These are phyloP conservation scores for Tapirus terrestris DNA, from an alignment of 2,113 vertebrate species.

Conservation along the genomic window DNA sequence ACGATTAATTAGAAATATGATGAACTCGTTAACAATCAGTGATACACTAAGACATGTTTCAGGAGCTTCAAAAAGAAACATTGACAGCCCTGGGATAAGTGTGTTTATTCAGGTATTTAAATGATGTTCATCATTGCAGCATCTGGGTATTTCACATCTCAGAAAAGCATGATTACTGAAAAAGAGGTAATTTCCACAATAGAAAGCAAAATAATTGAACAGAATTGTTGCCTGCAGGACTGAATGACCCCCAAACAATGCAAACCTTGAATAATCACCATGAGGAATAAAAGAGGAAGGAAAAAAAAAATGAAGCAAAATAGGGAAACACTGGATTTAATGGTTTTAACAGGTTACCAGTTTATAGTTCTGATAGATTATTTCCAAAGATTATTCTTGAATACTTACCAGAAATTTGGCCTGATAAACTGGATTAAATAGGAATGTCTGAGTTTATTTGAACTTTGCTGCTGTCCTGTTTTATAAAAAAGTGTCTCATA, in stretches of 20 bases:
- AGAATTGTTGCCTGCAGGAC: conserved; percentile 53
- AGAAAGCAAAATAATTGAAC: conserved; percentile 69
- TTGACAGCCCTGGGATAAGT: conserved; percentile 60
- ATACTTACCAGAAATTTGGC: background rate
- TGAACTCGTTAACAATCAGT: conserved; percentile 50
- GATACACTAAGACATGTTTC: conserved; percentile 34
- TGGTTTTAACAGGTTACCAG: background rate
- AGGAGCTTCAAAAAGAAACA: conserved; percentile 68
- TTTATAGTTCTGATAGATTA: background rate
- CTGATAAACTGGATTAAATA: background rate
- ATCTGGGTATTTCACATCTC: conserved; percentile 62
- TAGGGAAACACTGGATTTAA: background rate
- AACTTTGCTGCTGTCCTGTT: background rate
- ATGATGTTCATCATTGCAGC: conserved; percentile 53
- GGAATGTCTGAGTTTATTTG: background rate
- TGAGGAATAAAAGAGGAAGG: background rate
- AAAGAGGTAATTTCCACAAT: conserved; percentile 67
- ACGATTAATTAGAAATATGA: conserved; percentile 55
- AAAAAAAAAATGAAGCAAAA: background rate
- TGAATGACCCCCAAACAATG: conserved; percentile 42
- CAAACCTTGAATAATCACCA: background rate
- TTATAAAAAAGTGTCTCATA: background rate
- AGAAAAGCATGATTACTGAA: conserved; percentile 54
- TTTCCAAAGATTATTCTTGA: background rate
- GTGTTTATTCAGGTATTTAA: conserved; percentile 76